phyloP scores from a whole-genome alignment of 2,113 vertebrate genomes.

The Albula glossodonta region DNA sequence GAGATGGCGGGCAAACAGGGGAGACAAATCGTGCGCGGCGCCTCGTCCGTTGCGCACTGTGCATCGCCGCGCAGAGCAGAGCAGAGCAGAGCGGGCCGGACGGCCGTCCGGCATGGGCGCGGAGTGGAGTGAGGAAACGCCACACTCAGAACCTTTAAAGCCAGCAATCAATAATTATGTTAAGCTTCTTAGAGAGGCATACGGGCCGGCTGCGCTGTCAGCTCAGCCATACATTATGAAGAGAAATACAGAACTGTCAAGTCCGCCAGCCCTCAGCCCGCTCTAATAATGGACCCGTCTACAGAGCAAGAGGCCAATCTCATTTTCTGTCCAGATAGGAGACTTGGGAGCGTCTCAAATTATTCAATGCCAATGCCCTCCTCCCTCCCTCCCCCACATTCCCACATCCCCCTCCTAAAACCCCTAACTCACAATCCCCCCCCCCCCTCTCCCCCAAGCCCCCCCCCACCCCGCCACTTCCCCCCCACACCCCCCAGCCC shows the following conservation, averaged over 20 bases:
- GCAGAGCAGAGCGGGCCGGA: constrained; percentile 54
- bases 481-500: background rate
- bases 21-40: background rate
- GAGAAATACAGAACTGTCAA: constrained; percentile 53
- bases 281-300: constrained; percentile 33
- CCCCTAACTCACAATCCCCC: background rate
- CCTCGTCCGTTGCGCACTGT: no score
- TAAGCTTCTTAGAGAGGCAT: constrained; percentile 39
- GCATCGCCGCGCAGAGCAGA: constrained; percentile 19
- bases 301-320: constrained; percentile 28
- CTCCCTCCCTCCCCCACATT: constrained; percentile 21
- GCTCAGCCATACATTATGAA: constrained; percentile 57
- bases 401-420: background rate
- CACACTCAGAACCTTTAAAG: constrained; percentile 23
- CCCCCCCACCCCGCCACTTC: background rate
- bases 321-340: constrained; percentile 43
- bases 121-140: constrained; percentile 60
- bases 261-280: constrained; percentile 37
- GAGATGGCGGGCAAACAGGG: constrained; percentile 35
- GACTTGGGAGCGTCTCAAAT: constrained; percentile 45
- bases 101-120: constrained; percentile 66
- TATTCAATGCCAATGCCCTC: constrained; percentile 54
- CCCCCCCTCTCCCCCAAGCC: no score
- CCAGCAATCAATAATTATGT: constrained; percentile 45
- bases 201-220: constrained; percentile 23